Evolutionary conservation across 1,140 invertebrate species (phyloP), one percentile per base, ranked within the genome.

Genomic region (Riptortus pedestris): DNA sequence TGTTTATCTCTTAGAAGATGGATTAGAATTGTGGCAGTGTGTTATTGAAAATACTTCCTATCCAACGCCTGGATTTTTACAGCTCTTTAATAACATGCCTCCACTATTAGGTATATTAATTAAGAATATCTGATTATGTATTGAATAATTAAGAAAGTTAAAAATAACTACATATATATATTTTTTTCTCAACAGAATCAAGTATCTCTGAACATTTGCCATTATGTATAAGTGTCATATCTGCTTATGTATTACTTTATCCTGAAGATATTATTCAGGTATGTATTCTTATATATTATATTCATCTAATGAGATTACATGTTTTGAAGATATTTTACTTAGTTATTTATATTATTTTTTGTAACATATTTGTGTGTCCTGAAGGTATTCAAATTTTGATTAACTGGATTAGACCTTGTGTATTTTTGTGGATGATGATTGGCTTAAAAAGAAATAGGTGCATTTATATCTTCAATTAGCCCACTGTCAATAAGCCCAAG

Each of bases 1-100:
- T 73, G 84, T 96, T 43, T 96, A 96, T 76, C 79, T 96, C 47
- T 75, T 94, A 67, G 93, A 96, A 75, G 93, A 98, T 76, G 92
- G 90, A 0, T 78, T 97, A 31, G 87, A 91, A 69, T 79, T 98
- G 60, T 96, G 93, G 92, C 77, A 86, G 58, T 84, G 85, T 2
- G 81, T 92, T 14, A 75, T 98, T 60, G 85, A 93, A 72, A 87
- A 90, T 71, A 80, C 86, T 1, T 78, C 85, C 0, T 71, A 73
- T 0, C 74, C 83, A 33, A 81, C 78, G 0, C 77, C 79, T 16
- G 79, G 81, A 59, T 78, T 93, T 43, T 75, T 94, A 69, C 78
- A 83, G 65, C 76, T 96, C 14, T 86, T 87, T 69, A 78, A 80
- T 64, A 90, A 91, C 74, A 80, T 96, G 73, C 80, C 85, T 57